Evolutionary conservation across 2,888 invertebrate genomes (phyloP).

Genomic region (Oxytorus armatus): DNA sequence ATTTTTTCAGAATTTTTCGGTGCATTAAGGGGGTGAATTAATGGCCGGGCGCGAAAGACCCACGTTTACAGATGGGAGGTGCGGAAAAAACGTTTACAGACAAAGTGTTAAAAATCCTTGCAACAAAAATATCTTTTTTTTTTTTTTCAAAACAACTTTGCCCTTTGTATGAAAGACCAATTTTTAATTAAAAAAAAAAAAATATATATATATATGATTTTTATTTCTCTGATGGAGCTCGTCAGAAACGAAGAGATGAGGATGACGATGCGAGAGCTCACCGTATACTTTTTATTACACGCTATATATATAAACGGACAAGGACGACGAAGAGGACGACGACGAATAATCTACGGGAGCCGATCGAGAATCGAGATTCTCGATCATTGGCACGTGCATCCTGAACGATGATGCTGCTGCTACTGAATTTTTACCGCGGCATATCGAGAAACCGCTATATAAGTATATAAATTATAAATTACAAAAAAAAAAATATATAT

Average conservation of each 20-base stretch:
- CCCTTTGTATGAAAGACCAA: not conserved
- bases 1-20: no score
- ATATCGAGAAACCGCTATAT: not conserved
- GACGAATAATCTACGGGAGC: constrained; percentile 63
- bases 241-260: constrained; percentile 38
- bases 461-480: not conserved
- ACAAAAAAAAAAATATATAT: not conserved
- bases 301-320: constrained; percentile 26
- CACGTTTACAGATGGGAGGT: no score
- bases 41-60: no score
- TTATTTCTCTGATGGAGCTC: constrained; percentile 36
- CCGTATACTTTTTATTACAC: constrained; percentile 22
- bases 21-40: no score
- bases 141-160: no score
- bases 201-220: constrained; percentile 25
- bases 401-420: constrained; percentile 64
- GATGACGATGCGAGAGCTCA: constrained; percentile 36
- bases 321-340: constrained; percentile 21
- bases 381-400: constrained; percentile 64
- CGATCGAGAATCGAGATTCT: constrained; percentile 59
- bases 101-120: no score
- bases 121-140: no score
- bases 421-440: constrained; percentile 60
- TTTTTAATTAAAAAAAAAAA: constrained; percentile 16
- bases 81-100: no score